Base-by-base conservation (phyloP, 2,113 vertebrate genomes). In the Corythoichthys intestinalis region DNA sequence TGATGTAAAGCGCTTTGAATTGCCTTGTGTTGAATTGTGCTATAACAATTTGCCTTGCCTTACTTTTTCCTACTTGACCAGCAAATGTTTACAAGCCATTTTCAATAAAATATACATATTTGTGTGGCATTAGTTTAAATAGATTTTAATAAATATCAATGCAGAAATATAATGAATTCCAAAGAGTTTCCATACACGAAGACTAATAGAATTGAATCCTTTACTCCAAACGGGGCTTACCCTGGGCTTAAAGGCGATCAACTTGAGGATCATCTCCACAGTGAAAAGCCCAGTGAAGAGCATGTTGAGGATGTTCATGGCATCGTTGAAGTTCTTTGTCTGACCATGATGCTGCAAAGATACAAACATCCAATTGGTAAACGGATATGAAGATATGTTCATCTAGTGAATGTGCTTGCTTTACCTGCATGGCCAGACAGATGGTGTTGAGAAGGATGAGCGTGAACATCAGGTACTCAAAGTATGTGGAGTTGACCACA, bases 301-400 rank as follows among this genome's bases (percentile, higher is more conserved):
- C 97, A 99, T 99, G 92, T 99, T 99, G 84, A 99, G 96, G 82
- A 98, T 95, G 66, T 99, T 98, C 97, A 99, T 99, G 88, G 97
- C 97, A 67, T 96, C 93, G 78, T 96, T 96, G 90, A 99, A 99
- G 74, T 92, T 91, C 82, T 89, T 88, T 70, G 95, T 97, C 91
- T 99, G 97, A n/a, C 96, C 96, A 28, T 98, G 94, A 89, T 99
- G 97, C 97, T 99, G 91, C 70, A 71, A 70, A 66, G 56, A 67
- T 47, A 70, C 53, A 76, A 71, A 49, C 56, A 67, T 20, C 57
- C n/a, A 28, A 35, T 38, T 41, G 15, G 7, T 9, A 35, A 28
- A 28, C 1, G 20, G 20, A 28, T 28, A 28, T 28, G 20, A 28
- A 28, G 20, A 28, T 28, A 28, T 28, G 20, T 28, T 28, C 20